A percentile compares a stretch with the other conserved stretches of the same genome.
phyloP scores from a whole-genome alignment of 2,888 invertebrate species.

The Andrena trimmerana region DNA sequence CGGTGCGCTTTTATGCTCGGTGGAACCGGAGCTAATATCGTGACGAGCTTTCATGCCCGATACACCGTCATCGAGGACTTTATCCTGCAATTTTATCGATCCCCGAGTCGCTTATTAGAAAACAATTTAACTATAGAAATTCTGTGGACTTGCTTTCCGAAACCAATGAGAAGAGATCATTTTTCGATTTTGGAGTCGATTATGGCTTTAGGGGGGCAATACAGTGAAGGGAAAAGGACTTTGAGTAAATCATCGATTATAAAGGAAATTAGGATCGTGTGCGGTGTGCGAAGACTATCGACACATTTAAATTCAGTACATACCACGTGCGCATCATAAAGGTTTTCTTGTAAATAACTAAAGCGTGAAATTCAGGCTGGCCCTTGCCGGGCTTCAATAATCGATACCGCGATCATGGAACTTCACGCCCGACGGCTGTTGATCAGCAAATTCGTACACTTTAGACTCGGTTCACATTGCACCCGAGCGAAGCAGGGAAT shows the following conservation, averaged over 20 bases:
- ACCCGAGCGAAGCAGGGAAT: slow-evolving; percentile 23
- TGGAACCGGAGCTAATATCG: slow-evolving; percentile 34
- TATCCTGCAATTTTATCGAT: slow-evolving; percentile 4
- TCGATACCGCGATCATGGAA: slow-evolving; percentile 66
- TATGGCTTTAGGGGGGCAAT: too few species aligned
- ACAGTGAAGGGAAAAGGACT: too few species aligned
- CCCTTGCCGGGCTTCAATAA: slow-evolving; percentile 76
- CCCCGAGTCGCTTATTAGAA: background rate
- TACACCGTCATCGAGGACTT: slow-evolving; percentile 44
- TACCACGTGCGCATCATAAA: background rate
- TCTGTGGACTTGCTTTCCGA: too few species aligned
- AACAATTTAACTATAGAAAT: too few species aligned
- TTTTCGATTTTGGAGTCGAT: too few species aligned
- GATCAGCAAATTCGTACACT: slow-evolving; percentile 37
- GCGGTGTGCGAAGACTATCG: background rate
- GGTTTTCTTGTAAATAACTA: slow-evolving; percentile 21
- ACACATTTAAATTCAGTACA: slow-evolving; percentile 10
- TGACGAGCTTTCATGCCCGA: slow-evolving; percentile 74
- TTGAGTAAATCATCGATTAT: too few species aligned
- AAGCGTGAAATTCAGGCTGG: slow-evolving; percentile 37
- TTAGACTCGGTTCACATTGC: slow-evolving; percentile 23
- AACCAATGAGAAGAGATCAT: too few species aligned
- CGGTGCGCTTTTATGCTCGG: slow-evolving; percentile 28
- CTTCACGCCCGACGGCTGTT: slow-evolving; percentile 75
- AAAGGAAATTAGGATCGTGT: background rate